Conservation (phyloP, 1,140 invertebrate genomes). For the Neotoxoptera formosana region DNA sequence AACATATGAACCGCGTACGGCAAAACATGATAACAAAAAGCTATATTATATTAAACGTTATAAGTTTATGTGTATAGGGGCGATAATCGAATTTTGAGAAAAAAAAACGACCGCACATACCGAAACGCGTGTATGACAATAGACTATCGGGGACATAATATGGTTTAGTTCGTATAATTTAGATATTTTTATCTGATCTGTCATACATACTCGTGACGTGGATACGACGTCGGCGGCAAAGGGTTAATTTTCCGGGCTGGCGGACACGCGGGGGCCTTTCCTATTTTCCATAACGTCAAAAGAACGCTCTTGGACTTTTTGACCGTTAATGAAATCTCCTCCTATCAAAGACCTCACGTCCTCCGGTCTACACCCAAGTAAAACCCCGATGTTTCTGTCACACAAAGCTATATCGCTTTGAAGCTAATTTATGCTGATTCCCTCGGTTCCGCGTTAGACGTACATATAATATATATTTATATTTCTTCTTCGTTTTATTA, state of each 20-base stretch:
- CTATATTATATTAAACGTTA: background rate
- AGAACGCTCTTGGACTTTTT: constrained; percentile 53
- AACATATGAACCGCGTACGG: too few relatives aligned
- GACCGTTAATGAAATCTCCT: constrained; percentile 55
- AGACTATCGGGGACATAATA: background rate
- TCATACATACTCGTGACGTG: constrained; percentile 35
- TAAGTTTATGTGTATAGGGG: background rate
- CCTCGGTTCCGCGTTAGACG: constrained; percentile 24
- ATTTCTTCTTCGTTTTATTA: background rate
- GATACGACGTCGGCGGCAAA: constrained; percentile 51
- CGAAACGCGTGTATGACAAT: background rate
- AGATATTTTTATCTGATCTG: constrained; percentile 54
- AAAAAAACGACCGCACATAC: background rate
- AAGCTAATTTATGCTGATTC: constrained; percentile 54
- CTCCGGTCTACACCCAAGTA: background rate
- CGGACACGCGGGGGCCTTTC: constrained; percentile 38
- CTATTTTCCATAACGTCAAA: constrained; percentile 56
- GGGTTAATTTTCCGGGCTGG: constrained; percentile 52
- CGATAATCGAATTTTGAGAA: background rate
- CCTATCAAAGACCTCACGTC: constrained; percentile 34
- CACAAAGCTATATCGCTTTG: constrained; percentile 50
- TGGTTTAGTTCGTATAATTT: constrained; percentile 35
- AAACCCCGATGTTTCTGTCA: constrained; percentile 46
- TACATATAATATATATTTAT: constrained; percentile 1
- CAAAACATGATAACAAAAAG: background rate